Evolutionary conservation across 2,113 vertebrate genomes (phyloP).

Genomic region (Pteronura brasiliensis): DNA sequence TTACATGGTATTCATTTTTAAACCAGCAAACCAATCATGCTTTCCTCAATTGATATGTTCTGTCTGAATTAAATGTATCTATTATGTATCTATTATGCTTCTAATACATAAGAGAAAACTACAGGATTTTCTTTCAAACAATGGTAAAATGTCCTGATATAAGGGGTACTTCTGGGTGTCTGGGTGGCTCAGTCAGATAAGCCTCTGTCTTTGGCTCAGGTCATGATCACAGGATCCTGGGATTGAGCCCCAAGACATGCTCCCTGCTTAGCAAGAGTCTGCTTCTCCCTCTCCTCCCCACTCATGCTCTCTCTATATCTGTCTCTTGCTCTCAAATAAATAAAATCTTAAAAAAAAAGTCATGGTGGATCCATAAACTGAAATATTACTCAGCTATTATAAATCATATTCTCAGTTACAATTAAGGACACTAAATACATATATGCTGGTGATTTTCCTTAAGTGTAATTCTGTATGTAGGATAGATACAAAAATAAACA

Average conservation of each 20-base stretch:
- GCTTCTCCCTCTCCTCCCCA: too few species aligned
- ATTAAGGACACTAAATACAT: background rate
- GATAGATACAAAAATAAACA: background rate
- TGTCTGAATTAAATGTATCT: background rate
- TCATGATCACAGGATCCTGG: too few species aligned
- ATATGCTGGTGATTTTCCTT: background rate
- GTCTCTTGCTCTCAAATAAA: background rate
- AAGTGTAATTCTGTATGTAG: background rate
- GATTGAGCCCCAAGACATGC: too few species aligned
- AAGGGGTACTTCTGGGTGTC: background rate
- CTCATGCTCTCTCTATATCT: background rate
- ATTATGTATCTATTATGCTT: background rate
- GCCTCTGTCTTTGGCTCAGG: too few species aligned
- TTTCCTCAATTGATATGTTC: background rate
- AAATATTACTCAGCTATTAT: background rate
- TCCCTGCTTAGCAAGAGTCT: too few species aligned
- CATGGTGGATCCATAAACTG: background rate
- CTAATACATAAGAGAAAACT: background rate
- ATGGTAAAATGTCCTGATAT: background rate
- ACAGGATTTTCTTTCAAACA: background rate
- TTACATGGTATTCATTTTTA: conserved; percentile 7
- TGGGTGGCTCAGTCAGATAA: too few species aligned
- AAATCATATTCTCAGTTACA: background rate
- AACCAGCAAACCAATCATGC: background rate
- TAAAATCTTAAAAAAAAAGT: background rate